Evolutionary conservation across 2,113 vertebrate genomes (phyloP).

Genomic region (Colinus virginianus): DNA sequence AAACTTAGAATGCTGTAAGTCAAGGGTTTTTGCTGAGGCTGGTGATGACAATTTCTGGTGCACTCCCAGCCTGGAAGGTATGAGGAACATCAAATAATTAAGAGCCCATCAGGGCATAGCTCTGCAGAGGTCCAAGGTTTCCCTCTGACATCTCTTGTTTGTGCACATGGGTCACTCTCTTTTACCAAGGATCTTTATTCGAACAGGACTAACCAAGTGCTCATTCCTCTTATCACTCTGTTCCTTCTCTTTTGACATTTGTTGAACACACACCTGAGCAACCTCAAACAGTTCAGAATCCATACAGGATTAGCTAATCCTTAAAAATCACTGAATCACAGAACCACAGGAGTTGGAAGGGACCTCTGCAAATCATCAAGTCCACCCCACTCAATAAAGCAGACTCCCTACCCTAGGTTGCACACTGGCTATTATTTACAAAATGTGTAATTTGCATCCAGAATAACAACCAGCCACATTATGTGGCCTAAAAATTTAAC

Average conservation of each 20-base stretch:
- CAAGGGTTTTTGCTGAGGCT: neutral
- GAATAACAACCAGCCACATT: neutral
- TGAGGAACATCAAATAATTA: neutral
- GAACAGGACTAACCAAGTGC: neutral
- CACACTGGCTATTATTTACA: neutral
- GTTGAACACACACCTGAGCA: fast-evolving
- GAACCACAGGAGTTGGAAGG: too few species aligned
- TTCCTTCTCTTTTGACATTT: neutral
- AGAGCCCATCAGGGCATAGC: neutral
- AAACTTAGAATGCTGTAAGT: neutral
- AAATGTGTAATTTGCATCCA: neutral
- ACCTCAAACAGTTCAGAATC: neutral
- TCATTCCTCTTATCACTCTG: neutral
- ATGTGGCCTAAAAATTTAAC: neutral
- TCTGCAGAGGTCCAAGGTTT: neutral
- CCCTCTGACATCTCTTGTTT: neutral
- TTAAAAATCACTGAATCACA: neutral
- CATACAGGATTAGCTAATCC: neutral
- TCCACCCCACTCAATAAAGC: too few species aligned
- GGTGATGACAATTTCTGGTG: neutral
- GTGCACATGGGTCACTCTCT: neutral
- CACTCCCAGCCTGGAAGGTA: neutral
- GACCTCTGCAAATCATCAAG: too few species aligned
- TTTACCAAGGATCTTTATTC: neutral
- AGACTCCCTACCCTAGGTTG: too few species aligned